A percentile compares a stretch with the other conserved stretches of the same genome.
These are phyloP conservation scores for Helarctos malayanus DNA, from an alignment of 2,797 vertebrate genomes.

Conservation along the genomic window DNA sequence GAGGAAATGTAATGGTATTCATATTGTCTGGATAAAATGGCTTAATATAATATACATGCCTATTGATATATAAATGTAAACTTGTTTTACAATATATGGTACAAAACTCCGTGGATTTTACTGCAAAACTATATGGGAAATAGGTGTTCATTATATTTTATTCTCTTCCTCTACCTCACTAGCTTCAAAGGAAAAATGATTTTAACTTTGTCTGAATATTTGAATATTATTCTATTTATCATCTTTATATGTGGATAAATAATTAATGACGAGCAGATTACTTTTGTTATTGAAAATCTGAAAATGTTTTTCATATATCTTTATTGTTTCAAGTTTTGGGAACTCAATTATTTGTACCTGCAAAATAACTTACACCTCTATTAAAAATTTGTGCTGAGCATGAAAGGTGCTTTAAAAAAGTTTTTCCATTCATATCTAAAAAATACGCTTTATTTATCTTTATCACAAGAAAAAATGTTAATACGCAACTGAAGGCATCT, in stretches of 20 bases:
- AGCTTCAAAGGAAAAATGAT: constrained; percentile 1
- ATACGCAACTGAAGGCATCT: not conserved
- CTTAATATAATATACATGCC: not conserved
- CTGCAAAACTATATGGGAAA: not conserved
- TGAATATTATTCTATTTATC: not conserved
- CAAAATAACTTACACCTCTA: not conserved
- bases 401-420: not conserved
- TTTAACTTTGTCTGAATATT: not conserved
- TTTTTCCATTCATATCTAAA: not conserved
- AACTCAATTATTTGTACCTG: constrained; percentile 16
- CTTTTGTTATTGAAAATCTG: not conserved
- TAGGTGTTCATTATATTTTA: not conserved
- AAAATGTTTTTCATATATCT: not conserved
- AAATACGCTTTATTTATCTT: not conserved
- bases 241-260: not conserved
- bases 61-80: not conserved
- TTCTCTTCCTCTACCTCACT: not conserved
- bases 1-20: not conserved
- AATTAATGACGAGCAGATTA: not conserved
- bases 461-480: not conserved
- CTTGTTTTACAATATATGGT: not conserved
- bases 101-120: not conserved
- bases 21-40: not conserved
- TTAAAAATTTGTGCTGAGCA: not conserved
- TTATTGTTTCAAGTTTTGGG: not conserved